Percentiles rank a stretch among this genome's conserved stretches.
Evolutionary conservation across 2,797 vertebrate species (phyloP).

Genomic region (Anableps anableps): DNA sequence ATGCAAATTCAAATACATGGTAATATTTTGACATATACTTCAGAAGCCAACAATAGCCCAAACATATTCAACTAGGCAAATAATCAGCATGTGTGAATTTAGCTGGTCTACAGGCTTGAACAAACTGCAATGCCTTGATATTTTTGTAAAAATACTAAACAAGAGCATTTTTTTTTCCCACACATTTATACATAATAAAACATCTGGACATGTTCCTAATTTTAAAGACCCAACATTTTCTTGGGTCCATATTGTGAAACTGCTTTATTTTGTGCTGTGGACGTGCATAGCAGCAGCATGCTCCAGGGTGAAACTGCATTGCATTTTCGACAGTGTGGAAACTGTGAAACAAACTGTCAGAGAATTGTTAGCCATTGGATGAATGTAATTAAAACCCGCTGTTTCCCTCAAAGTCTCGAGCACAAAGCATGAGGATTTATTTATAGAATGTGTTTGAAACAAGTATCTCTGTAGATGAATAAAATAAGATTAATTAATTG

Average conservation of each 20-base stretch:
- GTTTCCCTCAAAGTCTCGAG: background rate
- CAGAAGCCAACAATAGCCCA: too few species aligned
- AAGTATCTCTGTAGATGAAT: background rate
- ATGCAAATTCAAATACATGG: too few species aligned
- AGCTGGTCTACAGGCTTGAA: background rate
- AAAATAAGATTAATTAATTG: background rate
- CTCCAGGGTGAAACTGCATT: background rate
- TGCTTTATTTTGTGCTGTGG: background rate
- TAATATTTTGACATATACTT: background rate
- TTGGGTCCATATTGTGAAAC: background rate
- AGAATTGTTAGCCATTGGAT: background rate
- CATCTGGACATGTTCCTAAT: background rate
- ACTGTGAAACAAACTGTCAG: slow-evolving; percentile 2
- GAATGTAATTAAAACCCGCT: background rate
- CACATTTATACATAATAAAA: background rate
- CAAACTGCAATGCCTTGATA: background rate
- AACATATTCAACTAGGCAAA: background rate
- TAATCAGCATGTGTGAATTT: background rate
- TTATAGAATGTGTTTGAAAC: background rate
- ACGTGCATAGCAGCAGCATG: background rate
- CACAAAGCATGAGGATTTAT: background rate
- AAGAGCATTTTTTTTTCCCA: background rate
- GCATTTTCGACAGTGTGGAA: background rate
- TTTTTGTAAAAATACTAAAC: background rate
- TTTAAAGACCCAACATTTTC: background rate